Conservation (phyloP, 2,113 vertebrate species). For the Arvicanthis niloticus region DNA sequence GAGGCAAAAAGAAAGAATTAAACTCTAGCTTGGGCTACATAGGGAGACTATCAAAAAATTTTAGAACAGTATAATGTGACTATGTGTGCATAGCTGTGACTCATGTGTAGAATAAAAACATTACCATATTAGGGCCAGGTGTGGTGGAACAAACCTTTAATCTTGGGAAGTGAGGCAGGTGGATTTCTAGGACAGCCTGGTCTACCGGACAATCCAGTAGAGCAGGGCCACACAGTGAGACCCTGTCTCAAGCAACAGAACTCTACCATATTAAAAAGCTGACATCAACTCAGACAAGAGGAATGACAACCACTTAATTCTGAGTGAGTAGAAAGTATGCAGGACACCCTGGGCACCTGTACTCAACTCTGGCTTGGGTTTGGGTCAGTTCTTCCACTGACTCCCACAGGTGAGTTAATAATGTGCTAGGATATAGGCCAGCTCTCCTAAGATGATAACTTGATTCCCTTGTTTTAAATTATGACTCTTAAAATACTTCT, state of each 20-base stretch:
- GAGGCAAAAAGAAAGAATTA: neutral
- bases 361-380: neutral
- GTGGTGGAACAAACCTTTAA: neutral
- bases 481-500: slow-evolving; percentile 51
- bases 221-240: neutral
- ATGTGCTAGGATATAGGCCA: neutral
- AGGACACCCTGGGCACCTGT: neutral
- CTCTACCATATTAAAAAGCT: neutral
- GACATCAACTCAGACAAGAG: slow-evolving; percentile 31
- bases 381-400: neutral
- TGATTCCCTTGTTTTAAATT: slow-evolving; percentile 55
- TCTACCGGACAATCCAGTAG: neutral
- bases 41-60: neutral
- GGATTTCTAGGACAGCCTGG: neutral
- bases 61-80: neutral
- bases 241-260: neutral
- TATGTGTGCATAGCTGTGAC: slow-evolving; percentile 37
- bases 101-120: neutral
- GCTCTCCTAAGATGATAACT: neutral
- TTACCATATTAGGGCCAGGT: neutral
- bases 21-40: neutral
- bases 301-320: slow-evolving; percentile 26
- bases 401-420: neutral
- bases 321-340: neutral
- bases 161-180: neutral